These are phyloP conservation scores for Morelia viridis DNA, from an alignment of 2,797 vertebrate genomes.

Conservation along the genomic window DNA sequence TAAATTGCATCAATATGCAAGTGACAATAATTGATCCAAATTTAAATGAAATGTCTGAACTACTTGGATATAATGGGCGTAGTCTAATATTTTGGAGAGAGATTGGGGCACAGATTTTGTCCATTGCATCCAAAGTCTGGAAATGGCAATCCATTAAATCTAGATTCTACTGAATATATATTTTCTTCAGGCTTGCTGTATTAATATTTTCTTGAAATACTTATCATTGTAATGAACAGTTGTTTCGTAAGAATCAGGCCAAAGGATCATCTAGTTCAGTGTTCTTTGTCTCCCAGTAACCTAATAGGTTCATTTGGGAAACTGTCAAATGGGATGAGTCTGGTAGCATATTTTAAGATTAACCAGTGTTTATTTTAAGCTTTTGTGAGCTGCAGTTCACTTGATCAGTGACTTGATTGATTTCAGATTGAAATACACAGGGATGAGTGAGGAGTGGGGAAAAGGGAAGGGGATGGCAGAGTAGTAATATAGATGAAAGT, in stretches of 20 bases:
- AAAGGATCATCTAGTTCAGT: background rate
- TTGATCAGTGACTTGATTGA: background rate
- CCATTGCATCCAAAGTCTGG: background rate
- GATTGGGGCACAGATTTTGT: background rate
- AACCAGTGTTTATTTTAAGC: background rate
- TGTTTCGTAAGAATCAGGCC: background rate
- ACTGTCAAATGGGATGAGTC: background rate
- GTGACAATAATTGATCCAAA: background rate
- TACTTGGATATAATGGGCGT: background rate
- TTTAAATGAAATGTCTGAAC: background rate
- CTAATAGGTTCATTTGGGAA: background rate
- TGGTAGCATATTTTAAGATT: background rate
- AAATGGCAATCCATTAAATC: background rate
- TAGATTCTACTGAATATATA: background rate
- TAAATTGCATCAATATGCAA: background rate
- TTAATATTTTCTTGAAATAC: background rate
- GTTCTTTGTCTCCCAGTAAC: background rate
- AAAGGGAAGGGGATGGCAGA: background rate
- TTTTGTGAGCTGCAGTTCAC: background rate
- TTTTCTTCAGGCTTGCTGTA: background rate
- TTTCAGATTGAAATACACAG: background rate
- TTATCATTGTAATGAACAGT: background rate
- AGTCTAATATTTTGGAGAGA: background rate
- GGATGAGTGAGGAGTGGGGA: background rate
- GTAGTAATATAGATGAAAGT: background rate